Conservation (phyloP, 2,888 invertebrate genomes). For the Luperina testacea region DNA sequence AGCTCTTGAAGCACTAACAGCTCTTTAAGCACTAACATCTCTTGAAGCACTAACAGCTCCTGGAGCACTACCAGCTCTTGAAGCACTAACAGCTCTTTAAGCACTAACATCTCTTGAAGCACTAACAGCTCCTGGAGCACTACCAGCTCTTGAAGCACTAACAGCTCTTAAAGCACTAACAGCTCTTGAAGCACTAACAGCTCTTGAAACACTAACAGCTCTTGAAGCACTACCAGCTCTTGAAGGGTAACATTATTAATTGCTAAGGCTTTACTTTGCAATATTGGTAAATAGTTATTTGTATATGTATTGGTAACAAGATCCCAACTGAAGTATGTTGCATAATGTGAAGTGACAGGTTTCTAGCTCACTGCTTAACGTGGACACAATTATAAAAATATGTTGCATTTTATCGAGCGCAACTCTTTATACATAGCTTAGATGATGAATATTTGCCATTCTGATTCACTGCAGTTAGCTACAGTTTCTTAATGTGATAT, state of each 20-base stretch:
- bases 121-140: no score
- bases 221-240: no score
- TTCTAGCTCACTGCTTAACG: not conserved
- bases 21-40: no score
- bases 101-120: no score
- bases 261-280: not conserved
- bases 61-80: no score
- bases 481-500: not conserved
- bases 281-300: slow-evolving; percentile 10
- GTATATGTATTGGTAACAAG: slow-evolving; percentile 23
- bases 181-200: no score
- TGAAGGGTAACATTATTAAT: not conserved
- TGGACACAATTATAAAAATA: not conserved
- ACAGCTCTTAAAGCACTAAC: no score
- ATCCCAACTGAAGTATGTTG: slow-evolving; percentile 2
- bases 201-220: no score
- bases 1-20: no score
- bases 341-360: slow-evolving; percentile 30
- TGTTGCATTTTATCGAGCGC: not conserved
- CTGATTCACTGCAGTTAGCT: not conserved
- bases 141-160: no score
- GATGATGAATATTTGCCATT: not conserved
- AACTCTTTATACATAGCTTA: not conserved
- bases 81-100: no score
- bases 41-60: no score